Conservation (phyloP, 2,113 vertebrate genomes). For the rat (Rattus norvegicus) region GRCr8 NC_086020.1:168985501-168986000, state of each 20-base stretch:
- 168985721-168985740: background rate
- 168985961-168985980: background rate
- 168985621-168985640: background rate
- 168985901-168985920: background rate
- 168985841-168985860: background rate
- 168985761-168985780: background rate
- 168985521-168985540: background rate
- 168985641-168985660: background rate
- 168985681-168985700: background rate
- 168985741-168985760: background rate
- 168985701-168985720: background rate
- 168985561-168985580: background rate
- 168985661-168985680: background rate
- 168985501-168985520: background rate
- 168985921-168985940: background rate
- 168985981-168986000: background rate
- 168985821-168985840: background rate
- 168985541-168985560: background rate
- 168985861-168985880: background rate
- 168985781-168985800: background rate
- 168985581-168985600: background rate
- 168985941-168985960: background rate
- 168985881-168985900: background rate
- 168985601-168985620: background rate
- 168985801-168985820: background rate